Conservation (phyloP, 2,888 invertebrate species). For the Tetragonula carbonaria region DNA sequence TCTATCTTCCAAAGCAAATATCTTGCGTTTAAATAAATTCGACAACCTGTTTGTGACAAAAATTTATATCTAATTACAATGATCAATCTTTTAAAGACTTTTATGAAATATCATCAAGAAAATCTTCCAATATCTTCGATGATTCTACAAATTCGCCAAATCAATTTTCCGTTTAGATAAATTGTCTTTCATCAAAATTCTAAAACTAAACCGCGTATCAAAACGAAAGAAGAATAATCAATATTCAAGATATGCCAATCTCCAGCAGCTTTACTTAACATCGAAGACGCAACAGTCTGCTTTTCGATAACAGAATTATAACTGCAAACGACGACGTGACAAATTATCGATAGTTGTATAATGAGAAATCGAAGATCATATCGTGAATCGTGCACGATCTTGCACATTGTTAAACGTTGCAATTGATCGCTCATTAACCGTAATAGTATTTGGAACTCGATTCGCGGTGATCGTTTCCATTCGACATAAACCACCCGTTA, state of each 20-base stretch:
- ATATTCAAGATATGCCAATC: not conserved
- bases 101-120: no score
- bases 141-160: no score
- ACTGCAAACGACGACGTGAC: not conserved
- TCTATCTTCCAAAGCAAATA: not conserved
- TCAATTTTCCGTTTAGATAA: no score
- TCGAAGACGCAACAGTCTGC: not conserved
- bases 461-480: not conserved
- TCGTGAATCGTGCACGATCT: not conserved
- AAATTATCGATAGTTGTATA: conserved; percentile 5
- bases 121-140: no score
- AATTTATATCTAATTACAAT: not conserved
- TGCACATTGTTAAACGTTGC: not conserved
- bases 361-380: not conserved
- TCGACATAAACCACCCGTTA: not conserved
- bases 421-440: not conserved
- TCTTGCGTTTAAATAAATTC: not conserved
- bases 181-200: no score
- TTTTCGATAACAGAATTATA: not conserved
- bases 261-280: not conserved
- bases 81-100: no score
- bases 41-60: not conserved
- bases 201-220: not conserved
- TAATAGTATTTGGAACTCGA: not conserved
- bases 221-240: not conserved